Base-by-base conservation (phyloP, 2,113 vertebrate species). In the Chaetorhynchus papuensis region DNA sequence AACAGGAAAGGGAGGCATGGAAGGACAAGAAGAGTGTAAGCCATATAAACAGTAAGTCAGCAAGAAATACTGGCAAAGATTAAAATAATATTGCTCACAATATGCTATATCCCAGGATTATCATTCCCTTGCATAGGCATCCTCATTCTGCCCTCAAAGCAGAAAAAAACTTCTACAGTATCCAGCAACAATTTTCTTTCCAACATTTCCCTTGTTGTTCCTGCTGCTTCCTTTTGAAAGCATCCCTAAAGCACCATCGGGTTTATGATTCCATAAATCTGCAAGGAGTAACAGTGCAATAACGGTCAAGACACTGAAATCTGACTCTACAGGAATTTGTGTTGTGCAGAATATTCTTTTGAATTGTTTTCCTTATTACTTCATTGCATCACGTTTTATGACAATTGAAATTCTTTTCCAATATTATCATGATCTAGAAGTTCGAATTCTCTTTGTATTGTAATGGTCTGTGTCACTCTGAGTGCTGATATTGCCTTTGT, bases 241-340 rank as follows among this genome's bases (percentile, higher is more conserved):
- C 45, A 87, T 74, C 37, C n/a, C 60, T 90, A 92, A 97, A 96
- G 74, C 63, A 80, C 72, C 54, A 93, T 86, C 47, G 93, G 22
- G 21, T 96, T 98, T 97, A 97, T 92, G 93, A 87, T 54, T 90
- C 64, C 63, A 97, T 97, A 97, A 97, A 97, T 97, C 76, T 96
- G 49, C 49, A 85, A 85, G 86, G 47, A 10, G 91, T 96, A 92
- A 92, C 49, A 87, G 65, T 92, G 83, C 91, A 97, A 96, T 92
- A 95, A 93, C 68, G 76, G 76, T 97, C 75, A 97, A n/a, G n/a
- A n/a, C n/a, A n/a, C n/a, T 69, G 44, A 68, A 77, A 59, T 31
- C 61, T 84, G 7, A 42, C 30, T 63, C 2, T 72, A 56, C 7
- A 78, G 8, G 26, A 37, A 69, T 56, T 59, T 35, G 4, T 18